phyloP scores from a whole-genome alignment of 2,888 invertebrate species.

The Helleia helle region DNA sequence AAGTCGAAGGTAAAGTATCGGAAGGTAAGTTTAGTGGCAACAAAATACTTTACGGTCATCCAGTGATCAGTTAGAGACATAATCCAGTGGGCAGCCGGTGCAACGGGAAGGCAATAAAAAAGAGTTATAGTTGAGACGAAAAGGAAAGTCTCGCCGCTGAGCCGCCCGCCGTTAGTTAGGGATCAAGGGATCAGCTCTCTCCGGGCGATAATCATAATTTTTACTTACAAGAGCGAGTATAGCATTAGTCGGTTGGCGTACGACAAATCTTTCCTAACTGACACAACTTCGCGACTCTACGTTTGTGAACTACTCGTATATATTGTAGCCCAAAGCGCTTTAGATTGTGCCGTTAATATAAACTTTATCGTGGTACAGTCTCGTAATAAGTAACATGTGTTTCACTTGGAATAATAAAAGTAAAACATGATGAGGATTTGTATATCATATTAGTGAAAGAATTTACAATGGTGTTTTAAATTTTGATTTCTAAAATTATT shows the following conservation, averaged over 20 bases:
- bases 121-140: conserved; percentile 73
- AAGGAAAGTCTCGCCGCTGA: conserved; percentile 63
- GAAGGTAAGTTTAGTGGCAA: conserved; percentile 2
- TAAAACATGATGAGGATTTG: too few relatives aligned
- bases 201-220: conserved; percentile 73
- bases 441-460: too few relatives aligned
- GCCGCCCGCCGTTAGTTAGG: conserved; percentile 60
- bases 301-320: conserved; percentile 12
- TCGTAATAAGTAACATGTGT: too few relatives aligned
- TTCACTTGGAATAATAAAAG: too few relatives aligned
- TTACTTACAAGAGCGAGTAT: conserved; percentile 68
- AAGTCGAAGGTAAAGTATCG: conserved; percentile 1
- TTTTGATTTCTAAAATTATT: too few relatives aligned
- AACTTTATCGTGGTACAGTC: too few relatives aligned
- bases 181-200: conserved; percentile 67
- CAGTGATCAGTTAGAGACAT: conserved; percentile 32
- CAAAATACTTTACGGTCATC: conserved; percentile 19
- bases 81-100: conserved; percentile 62
- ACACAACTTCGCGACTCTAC: conserved; percentile 58
- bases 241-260: conserved; percentile 57
- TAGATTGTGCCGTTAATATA: conserved; percentile 1
- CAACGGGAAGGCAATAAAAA: conserved; percentile 66
- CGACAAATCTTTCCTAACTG: conserved; percentile 73
- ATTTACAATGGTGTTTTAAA: too few relatives aligned
- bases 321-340: conserved; percentile 9